Evolutionary conservation across 2,113 vertebrate genomes (phyloP), one percentile per base, ranked within the genome.

Genomic region (Sebastes schlegelii): DNA sequence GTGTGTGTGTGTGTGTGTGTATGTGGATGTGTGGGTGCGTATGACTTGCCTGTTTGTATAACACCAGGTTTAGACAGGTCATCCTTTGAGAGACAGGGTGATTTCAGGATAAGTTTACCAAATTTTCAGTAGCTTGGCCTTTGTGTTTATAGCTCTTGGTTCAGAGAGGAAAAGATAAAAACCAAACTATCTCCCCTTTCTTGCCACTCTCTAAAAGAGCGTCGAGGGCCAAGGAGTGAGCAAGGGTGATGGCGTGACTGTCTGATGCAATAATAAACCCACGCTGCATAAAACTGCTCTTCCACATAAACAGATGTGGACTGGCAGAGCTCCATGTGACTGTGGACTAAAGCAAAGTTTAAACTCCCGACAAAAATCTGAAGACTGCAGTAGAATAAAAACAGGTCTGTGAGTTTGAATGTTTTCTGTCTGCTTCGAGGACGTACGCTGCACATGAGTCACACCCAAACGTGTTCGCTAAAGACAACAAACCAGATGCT

Each of bases 401-500:
- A 85, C 78, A 65, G 48, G 51, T 73, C 82, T 82, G 63, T 57
- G 75, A 55, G 84, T 78, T 74, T 76, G 83, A 77, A 88, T 91
- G 85, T 83, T 87, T 89, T 90, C 81, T 81, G 85, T 92, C 89
- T 89, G 80, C 83, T 62, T 21, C 4, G 45, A 71, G 64, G 74
- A 79, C 60, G 34, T 23, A 78, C 34, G 34, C 34, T 63, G 73
- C 5, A 19, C 83, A 79, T 91, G 88, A 94, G 88, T 94, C 93
- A 94, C 87, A 83, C 87, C 90, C 82, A 79, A 77, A 91, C 65
- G 68, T 75, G 74, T 88, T 90, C 19, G 69, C 84, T 90, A 83
- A 90, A 93, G 90, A 90, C 85, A 94, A 93, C 88, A 92, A 89
- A 88, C 84, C 84, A 84, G 85, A 81, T 75, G 85, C 73, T 69